A percentile compares a stretch with the other conserved stretches of the same genome.
Evolutionary conservation across 2,888 invertebrate species (phyloP).

Genomic region (Byasa hedistus): DNA sequence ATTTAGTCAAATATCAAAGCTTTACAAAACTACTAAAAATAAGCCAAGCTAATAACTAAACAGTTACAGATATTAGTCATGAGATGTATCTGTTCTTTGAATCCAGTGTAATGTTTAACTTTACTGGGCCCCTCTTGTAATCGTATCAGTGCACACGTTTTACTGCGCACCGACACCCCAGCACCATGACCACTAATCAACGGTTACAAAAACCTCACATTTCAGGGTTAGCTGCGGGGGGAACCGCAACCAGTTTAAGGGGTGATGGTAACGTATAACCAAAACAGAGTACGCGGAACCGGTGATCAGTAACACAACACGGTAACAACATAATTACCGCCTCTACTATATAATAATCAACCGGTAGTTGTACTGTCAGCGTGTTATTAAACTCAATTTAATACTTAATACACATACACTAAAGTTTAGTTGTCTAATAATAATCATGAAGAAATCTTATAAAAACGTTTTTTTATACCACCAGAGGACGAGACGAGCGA

Average conservation of each 20-base stretch:
- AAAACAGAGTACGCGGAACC: conserved; percentile 64
- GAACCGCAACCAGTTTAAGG: conserved; percentile 41
- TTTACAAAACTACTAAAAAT: too few species aligned
- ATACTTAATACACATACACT: too few species aligned
- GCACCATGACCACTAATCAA: conserved; percentile 62
- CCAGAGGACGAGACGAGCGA: too few species aligned
- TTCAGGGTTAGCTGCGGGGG: conserved; percentile 39
- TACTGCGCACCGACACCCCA: conserved; percentile 60
- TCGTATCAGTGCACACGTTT: conserved; percentile 72
- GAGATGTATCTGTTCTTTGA: conserved; percentile 45
- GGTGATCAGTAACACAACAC: conserved; percentile 54
- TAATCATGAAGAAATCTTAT: too few species aligned
- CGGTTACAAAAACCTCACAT: conserved; percentile 36
- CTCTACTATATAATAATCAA: neutral
- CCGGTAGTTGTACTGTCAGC: too few species aligned
- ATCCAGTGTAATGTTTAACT: conserved; percentile 45
- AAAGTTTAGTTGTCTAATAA: too few species aligned
- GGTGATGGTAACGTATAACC: conserved; percentile 64
- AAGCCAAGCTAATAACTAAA: too few species aligned
- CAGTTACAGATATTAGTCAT: conserved; percentile 30
- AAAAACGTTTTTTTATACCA: too few species aligned
- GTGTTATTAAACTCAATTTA: too few species aligned
- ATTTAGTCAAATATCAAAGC: too few species aligned
- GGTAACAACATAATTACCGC: conserved; percentile 39
- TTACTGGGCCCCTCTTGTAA: conserved; percentile 62